Evolutionary conservation across 1,140 invertebrate species (phyloP).

Genomic region (Andricus grossulariae): DNA sequence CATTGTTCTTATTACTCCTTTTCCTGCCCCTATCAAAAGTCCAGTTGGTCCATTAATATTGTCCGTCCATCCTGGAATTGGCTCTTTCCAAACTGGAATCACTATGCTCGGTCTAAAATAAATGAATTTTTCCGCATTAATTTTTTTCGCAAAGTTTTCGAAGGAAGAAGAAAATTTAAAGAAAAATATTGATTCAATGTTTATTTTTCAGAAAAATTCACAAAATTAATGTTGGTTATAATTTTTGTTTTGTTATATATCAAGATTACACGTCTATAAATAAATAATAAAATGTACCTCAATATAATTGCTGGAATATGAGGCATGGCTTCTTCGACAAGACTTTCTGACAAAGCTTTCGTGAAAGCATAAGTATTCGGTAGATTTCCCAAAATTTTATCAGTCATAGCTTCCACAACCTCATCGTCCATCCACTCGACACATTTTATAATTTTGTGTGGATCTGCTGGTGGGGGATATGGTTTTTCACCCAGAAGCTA

Average conservation of each 20-base stretch:
- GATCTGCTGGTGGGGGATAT: conserved; percentile 92
- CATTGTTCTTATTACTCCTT: conserved; percentile 91
- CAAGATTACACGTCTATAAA: neutral
- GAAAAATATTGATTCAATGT: conserved; percentile 33
- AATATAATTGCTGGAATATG: conserved; percentile 90
- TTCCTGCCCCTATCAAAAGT: conserved; percentile 85
- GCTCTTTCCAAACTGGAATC: conserved; percentile 88
- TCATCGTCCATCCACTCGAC: conserved; percentile 92
- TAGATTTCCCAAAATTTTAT: conserved; percentile 85
- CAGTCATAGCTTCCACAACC: conserved; percentile 83
- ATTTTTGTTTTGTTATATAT: neutral
- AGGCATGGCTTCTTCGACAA: conserved; percentile 85
- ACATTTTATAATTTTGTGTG: conserved; percentile 91
- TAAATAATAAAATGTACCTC: conserved; percentile 75
- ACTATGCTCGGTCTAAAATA: conserved; percentile 76
- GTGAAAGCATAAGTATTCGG: conserved; percentile 96
- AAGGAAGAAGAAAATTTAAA: too few species aligned
- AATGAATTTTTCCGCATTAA: too few species aligned
- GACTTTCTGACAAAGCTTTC: conserved; percentile 89
- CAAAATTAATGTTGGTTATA: neutral
- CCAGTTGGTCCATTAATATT: conserved; percentile 94
- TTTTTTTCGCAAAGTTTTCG: too few species aligned
- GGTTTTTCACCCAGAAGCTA: conserved; percentile 82
- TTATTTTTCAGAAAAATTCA: neutral
- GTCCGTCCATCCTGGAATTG: conserved; percentile 93